Percentiles rank a stretch among this genome's conserved stretches.
phyloP scores from a whole-genome alignment of 1,140 invertebrate species.

The Choristoneura fumiferana region DNA sequence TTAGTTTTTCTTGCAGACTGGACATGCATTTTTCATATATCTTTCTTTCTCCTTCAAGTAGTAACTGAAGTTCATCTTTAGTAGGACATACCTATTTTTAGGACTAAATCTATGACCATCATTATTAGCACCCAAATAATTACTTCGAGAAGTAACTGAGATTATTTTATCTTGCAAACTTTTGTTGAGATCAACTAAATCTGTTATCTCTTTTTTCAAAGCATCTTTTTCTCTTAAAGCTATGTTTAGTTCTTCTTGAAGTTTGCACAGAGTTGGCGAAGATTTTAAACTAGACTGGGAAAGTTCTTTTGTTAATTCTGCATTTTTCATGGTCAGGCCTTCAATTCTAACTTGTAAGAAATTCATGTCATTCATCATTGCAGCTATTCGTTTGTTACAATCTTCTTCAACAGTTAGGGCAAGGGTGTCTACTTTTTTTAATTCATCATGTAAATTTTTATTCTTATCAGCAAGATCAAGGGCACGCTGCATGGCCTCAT shows the following conservation, averaged over 20 bases:
- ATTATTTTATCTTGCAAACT: slow-evolving; percentile 65
- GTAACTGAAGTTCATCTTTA: slow-evolving; percentile 61
- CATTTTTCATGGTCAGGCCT: slow-evolving; percentile 49
- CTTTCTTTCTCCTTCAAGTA: slow-evolving; percentile 69
- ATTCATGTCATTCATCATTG: slow-evolving; percentile 55
- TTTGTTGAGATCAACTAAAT: slow-evolving; percentile 62
- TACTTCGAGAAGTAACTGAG: slow-evolving; percentile 48
- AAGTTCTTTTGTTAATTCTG: slow-evolving; percentile 52
- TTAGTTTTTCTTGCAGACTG: slow-evolving; percentile 63
- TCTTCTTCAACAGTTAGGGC: slow-evolving; percentile 84
- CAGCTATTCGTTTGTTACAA: slow-evolving; percentile 75
- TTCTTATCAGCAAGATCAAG: slow-evolving; percentile 84
- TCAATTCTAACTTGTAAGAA: slow-evolving; percentile 56
- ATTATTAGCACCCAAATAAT: slow-evolving; percentile 31
- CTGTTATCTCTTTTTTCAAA: slow-evolving; percentile 62
- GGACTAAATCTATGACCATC: slow-evolving; percentile 25
- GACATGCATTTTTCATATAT: slow-evolving; percentile 70
- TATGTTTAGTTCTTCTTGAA: slow-evolving; percentile 45
- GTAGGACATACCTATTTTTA: slow-evolving; percentile 46
- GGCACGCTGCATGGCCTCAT: slow-evolving; percentile 85
- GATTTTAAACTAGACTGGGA: slow-evolving; percentile 34
- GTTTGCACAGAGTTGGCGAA: slow-evolving; percentile 35
- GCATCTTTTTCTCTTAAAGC: slow-evolving; percentile 53
- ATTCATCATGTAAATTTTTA: slow-evolving; percentile 82
- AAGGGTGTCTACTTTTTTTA: slow-evolving; percentile 83